Evolutionary conservation across 2,113 vertebrate species (phyloP).

Genomic region (Psittacula cyanocephala): DNA sequence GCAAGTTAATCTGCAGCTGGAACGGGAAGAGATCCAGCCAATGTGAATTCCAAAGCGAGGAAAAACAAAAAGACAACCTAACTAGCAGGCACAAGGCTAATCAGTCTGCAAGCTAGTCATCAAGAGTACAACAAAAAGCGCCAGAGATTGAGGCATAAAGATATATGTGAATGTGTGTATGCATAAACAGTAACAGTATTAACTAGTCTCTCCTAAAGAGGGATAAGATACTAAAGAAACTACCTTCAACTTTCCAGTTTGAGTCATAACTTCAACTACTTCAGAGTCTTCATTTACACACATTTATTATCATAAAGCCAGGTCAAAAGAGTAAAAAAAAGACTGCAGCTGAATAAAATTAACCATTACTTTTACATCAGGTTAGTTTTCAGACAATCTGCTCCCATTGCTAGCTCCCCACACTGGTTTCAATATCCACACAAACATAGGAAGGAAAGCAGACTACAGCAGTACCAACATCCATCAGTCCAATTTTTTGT

Average conservation of each 20-base stretch:
- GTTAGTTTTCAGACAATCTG: neutral
- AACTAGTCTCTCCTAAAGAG: neutral
- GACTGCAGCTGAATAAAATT: neutral
- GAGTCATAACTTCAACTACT: neutral
- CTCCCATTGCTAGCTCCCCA: neutral
- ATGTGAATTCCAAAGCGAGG: neutral
- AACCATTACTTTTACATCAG: neutral
- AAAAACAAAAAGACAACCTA: neutral
- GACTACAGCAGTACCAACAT: neutral
- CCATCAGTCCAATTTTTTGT: neutral
- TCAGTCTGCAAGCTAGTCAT: neutral
- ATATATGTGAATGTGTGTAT: neutral
- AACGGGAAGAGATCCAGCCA: neutral
- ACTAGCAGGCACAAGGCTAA: neutral
- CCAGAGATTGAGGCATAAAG: neutral
- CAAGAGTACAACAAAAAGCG: neutral
- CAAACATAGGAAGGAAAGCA: neutral
- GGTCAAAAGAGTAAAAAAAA: neutral
- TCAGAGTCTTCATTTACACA: neutral
- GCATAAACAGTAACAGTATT: neutral
- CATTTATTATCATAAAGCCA: neutral
- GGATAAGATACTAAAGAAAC: neutral
- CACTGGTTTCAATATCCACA: neutral
- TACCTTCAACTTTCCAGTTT: neutral
- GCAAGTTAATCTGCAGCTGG: neutral